phyloP scores from a whole-genome alignment of 2,888 invertebrate genomes.

The Xanthorhoe spadicearia region DNA sequence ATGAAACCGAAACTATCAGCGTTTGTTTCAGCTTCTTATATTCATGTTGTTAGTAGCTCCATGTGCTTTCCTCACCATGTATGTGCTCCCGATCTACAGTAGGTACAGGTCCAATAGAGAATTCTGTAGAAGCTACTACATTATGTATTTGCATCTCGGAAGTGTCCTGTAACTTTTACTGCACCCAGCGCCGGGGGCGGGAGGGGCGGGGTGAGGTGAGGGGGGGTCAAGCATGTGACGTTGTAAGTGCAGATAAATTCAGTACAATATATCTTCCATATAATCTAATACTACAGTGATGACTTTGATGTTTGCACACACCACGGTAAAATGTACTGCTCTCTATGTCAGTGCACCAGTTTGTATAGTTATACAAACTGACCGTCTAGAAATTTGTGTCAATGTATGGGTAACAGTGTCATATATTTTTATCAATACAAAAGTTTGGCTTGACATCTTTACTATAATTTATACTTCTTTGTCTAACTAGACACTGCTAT shows the following conservation, averaged over 20 bases:
- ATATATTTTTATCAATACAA: too few species aligned
- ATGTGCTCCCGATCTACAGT: background rate
- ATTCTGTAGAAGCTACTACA: conserved; percentile 22
- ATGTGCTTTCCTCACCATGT: background rate
- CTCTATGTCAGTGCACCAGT: too few species aligned
- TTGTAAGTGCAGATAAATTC: conserved; percentile 37
- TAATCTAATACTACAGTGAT: conserved; percentile 18
- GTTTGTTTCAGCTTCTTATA: background rate
- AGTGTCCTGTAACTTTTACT: conserved; percentile 27
- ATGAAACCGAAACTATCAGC: background rate
- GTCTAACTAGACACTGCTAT: too few species aligned
- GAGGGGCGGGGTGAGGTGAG: conserved; percentile 1
- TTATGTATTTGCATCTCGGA: conserved; percentile 28
- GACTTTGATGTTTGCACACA: conserved; percentile 14
- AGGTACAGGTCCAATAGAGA: conserved; percentile 8
- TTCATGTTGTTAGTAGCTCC: background rate
- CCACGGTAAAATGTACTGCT: too few species aligned
- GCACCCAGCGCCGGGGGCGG: conserved; percentile 5
- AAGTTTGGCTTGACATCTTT: too few species aligned
- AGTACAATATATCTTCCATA: conserved; percentile 27
- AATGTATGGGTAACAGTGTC: too few species aligned
- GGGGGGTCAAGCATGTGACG: conserved; percentile 28
- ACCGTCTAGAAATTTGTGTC: too few species aligned
- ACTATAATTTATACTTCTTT: too few species aligned
- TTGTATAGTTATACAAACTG: too few species aligned